Percentiles rank a stretch among this genome's conserved stretches.
These are phyloP conservation scores for Buathra laborator DNA, from an alignment of 2,888 invertebrate species.

Conservation along the genomic window DNA sequence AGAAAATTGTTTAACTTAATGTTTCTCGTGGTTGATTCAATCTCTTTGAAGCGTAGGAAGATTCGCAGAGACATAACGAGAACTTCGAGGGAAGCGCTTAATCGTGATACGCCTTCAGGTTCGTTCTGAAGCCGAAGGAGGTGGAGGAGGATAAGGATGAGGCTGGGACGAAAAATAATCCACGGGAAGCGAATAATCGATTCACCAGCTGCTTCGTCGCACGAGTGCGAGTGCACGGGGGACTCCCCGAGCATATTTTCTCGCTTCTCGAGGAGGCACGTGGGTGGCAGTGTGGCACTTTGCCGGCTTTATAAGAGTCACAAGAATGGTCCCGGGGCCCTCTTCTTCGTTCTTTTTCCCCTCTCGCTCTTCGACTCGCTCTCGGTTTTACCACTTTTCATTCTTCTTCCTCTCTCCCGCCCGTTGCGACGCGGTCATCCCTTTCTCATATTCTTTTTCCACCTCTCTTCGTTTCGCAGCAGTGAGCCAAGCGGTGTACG, in stretches of 20 bases:
- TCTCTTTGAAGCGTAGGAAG: conserved; percentile 44
- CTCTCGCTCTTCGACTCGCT: conserved; percentile 64
- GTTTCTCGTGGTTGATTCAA: conserved; percentile 10
- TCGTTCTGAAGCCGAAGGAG: background rate
- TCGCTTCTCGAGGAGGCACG: conserved; percentile 80
- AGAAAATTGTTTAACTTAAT: background rate
- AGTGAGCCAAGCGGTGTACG: conserved; percentile 5
- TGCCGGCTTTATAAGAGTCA: conserved; percentile 82
- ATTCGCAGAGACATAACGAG: conserved; percentile 60
- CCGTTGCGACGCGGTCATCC: conserved; percentile 31
- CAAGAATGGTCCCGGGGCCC: conserved; percentile 77
- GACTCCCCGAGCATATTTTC: conserved; percentile 74
- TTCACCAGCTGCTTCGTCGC: conserved; percentile 78
- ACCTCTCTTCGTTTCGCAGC: conserved; percentile 31
- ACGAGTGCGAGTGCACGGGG: conserved; percentile 48
- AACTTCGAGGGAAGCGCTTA: conserved; percentile 58
- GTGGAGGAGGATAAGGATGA: conserved; percentile 2
- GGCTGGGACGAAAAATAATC: conserved; percentile 62
- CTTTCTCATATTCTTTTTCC: conserved; percentile 42
- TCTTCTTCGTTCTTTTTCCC: conserved; percentile 58
- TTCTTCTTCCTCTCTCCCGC: conserved; percentile 60
- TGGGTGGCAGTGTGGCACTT: conserved; percentile 83
- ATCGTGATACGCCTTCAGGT: conserved; percentile 64
- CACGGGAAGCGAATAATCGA: conserved; percentile 69
- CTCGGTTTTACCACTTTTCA: conserved; percentile 68